Conservation (phyloP, 2,797 vertebrate genomes). For the Molossus alvarezi region DNA sequence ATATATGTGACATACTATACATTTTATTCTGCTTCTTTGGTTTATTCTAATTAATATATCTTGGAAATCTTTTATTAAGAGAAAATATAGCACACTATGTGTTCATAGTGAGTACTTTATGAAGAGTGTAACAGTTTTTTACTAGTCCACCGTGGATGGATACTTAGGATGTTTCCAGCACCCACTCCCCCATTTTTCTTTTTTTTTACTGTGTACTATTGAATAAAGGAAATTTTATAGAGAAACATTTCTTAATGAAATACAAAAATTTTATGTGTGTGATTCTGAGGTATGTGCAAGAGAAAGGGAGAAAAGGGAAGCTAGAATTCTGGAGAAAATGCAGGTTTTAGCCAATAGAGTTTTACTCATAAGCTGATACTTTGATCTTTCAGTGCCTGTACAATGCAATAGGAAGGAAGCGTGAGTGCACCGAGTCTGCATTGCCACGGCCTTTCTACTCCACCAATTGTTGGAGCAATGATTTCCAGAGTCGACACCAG, state of each 20-base stretch:
- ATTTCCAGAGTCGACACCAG: slow-evolving; percentile 52
- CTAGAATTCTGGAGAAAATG: background rate
- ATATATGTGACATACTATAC: background rate
- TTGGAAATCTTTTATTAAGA: slow-evolving; percentile 20
- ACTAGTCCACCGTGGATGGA: background rate
- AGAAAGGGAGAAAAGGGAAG: background rate
- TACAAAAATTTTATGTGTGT: background rate
- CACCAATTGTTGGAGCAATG: slow-evolving; percentile 45
- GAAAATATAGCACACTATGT: background rate
- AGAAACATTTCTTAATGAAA: slow-evolving; percentile 36
- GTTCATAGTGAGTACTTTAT: background rate
- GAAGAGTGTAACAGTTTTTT: background rate
- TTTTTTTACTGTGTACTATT: background rate
- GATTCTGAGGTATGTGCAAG: slow-evolving; percentile 8
- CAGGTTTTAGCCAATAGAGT: background rate
- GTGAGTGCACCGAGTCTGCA: background rate
- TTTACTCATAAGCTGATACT: slow-evolving; percentile 14
- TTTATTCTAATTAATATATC: slow-evolving; percentile 7
- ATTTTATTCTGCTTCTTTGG: background rate
- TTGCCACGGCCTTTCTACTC: slow-evolving; percentile 33
- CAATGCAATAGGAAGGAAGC: slow-evolving; percentile 14
- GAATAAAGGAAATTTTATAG: background rate
- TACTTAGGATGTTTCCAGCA: background rate
- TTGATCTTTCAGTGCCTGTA: background rate
- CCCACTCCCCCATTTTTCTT: background rate